Conservation (phyloP, 2,888 invertebrate species). For the Acrocera orbiculus region DNA sequence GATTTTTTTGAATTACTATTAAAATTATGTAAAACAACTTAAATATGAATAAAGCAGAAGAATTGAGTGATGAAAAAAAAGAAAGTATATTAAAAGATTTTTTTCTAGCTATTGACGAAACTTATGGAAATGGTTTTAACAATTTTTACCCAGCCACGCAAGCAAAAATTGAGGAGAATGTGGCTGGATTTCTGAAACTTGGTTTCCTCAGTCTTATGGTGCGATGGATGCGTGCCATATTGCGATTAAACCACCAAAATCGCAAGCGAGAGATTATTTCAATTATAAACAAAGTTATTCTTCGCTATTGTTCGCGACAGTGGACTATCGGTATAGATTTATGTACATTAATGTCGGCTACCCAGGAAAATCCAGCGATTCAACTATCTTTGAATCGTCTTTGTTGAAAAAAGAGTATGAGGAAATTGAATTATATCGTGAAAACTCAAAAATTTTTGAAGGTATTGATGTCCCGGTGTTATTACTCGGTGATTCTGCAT, state of each 20-base stretch:
- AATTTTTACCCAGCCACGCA: conserved; percentile 1
- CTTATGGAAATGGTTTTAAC: background rate
- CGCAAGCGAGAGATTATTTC: conserved; percentile 3
- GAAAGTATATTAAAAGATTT: too few species aligned
- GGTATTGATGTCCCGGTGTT: conserved; percentile 8
- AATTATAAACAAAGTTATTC: conserved; percentile 6
- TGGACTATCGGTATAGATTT: conserved; percentile 1
- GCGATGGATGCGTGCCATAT: conserved; percentile 5
- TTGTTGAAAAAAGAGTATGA: conserved; percentile 4
- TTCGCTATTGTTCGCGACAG: conserved; percentile 1
- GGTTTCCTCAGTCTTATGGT: conserved; percentile 5
- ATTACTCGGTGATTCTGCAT: conserved; percentile 8
- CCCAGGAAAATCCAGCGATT: conserved; percentile 6
- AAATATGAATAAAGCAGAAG: too few species aligned
- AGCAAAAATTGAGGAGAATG: background rate
- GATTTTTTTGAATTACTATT: too few species aligned
- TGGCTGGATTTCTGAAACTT: conserved; percentile 1
- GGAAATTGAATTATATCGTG: background rate
- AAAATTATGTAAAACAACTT: too few species aligned
- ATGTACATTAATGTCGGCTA: conserved; percentile 2
- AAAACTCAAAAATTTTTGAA: conserved; percentile 6
- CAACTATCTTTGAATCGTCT: conserved; percentile 9
- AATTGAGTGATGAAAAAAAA: too few species aligned
- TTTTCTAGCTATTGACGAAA: background rate
- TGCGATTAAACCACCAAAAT: conserved; percentile 3